A percentile compares a stretch with the other conserved stretches of the same genome.
Evolutionary conservation across 2,797 vertebrate species (phyloP).

Genomic region (Lemur catta): DNA sequence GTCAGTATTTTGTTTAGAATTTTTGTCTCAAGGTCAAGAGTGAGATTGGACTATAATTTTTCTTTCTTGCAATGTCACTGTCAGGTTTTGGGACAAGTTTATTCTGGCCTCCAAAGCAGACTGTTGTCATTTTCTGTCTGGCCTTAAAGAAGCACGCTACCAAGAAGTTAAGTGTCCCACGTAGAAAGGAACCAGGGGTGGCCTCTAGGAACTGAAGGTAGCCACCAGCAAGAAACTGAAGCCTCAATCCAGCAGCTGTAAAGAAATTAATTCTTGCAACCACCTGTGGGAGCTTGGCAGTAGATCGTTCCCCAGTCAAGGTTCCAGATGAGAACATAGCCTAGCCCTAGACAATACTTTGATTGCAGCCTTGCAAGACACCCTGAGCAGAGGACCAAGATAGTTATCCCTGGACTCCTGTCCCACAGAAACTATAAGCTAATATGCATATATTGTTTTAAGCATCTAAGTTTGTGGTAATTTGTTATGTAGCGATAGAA

Average conservation of each 20-base stretch:
- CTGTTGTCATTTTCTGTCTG: neutral
- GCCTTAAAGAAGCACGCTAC: neutral
- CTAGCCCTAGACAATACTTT: neutral
- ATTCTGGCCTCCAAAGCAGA: neutral
- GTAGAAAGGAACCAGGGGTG: neutral
- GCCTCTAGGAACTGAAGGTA: neutral
- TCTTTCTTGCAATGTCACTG: neutral
- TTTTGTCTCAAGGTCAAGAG: neutral
- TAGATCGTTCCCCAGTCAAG: neutral
- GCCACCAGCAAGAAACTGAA: neutral
- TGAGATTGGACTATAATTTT: neutral
- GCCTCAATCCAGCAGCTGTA: neutral
- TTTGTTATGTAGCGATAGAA: neutral
- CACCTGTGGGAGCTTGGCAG: neutral
- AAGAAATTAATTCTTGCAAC: neutral
- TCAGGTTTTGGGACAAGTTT: neutral
- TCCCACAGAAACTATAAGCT: neutral
- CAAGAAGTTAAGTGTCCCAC: neutral
- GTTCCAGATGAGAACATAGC: neutral
- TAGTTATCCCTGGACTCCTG: neutral
- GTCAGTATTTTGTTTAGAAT: neutral
- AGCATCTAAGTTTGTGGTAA: neutral
- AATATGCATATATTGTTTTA: neutral
- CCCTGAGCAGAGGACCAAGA: neutral
- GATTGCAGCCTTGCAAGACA: neutral